Evolutionary conservation across 2,888 invertebrate genomes (phyloP).

Genomic region (Yponomeuta evonymella): DNA sequence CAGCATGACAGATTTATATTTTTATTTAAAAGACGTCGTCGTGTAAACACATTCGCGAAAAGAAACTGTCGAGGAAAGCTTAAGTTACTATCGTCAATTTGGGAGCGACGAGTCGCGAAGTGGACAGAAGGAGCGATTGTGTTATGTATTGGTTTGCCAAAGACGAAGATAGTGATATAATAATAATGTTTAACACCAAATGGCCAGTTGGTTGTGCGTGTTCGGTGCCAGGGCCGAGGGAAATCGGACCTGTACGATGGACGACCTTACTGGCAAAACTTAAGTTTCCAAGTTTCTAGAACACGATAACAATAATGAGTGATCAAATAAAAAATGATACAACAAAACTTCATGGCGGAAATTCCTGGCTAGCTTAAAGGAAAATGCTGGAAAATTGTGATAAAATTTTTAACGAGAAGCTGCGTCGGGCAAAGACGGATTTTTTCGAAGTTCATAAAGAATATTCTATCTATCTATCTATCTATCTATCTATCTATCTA

Average conservation of each 20-base stretch:
- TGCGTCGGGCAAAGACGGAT: not conserved
- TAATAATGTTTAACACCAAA: not conserved
- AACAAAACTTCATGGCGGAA: not conserved
- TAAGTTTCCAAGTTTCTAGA: not conserved
- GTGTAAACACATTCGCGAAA: not conserved
- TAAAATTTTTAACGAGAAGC: not conserved
- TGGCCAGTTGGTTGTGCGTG: constrained; percentile 33
- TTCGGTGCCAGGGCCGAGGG: constrained; percentile 59
- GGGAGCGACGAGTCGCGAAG: not conserved
- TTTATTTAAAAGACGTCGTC: too few species aligned
- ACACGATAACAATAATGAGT: not conserved
- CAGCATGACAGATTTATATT: too few species aligned
- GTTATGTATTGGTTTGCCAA: not conserved
- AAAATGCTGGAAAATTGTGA: not conserved
- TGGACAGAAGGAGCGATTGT: not conserved
- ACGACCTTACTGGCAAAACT: constrained; percentile 1
- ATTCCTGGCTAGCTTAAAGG: not conserved
- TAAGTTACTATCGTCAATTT: too few species aligned
- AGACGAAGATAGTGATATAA: not conserved
- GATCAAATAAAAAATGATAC: not conserved
- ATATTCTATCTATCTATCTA: too few species aligned
- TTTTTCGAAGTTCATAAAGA: not conserved
- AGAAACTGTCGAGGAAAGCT: not conserved
- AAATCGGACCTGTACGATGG: constrained; percentile 45
- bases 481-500: too few species aligned